Evolutionary conservation across 2,113 vertebrate genomes (phyloP).

Genomic region (Aegithalos caudatus): DNA sequence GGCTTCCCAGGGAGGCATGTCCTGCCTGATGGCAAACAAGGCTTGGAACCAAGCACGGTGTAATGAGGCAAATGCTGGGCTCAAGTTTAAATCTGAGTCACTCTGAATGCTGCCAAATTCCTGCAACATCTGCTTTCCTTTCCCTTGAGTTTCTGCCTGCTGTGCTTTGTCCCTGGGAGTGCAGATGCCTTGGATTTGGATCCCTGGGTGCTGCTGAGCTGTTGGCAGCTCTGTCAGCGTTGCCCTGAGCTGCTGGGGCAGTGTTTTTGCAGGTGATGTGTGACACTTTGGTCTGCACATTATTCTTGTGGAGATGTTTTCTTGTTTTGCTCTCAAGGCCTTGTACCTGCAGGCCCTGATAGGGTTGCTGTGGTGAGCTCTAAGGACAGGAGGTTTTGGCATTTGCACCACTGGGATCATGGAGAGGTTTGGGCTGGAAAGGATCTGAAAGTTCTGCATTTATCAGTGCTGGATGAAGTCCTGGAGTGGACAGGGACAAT

Average conservation of each 20-base stretch:
- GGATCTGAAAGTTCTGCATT: background rate
- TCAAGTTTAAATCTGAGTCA: background rate
- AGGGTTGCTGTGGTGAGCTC: background rate
- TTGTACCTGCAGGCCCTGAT: background rate
- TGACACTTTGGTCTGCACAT: background rate
- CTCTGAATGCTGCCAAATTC: background rate
- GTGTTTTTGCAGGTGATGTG: background rate
- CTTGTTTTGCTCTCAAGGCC: background rate
- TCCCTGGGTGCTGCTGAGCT: background rate
- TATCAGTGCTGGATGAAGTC: background rate
- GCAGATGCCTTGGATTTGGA: background rate
- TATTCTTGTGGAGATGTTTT: background rate
- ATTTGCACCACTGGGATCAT: background rate
- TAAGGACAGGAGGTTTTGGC: background rate
- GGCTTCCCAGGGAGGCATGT: background rate
- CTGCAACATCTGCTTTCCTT: background rate
- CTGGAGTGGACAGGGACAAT: background rate
- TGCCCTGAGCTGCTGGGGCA: background rate
- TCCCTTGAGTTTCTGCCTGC: background rate
- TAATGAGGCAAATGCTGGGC: background rate
- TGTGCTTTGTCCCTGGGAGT: background rate
- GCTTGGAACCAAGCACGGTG: background rate
- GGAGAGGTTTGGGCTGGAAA: background rate
- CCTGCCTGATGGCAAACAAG: background rate
- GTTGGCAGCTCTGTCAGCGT: background rate